Evolutionary conservation across 1,140 invertebrate species (phyloP), one percentile per base, ranked within the genome.

Genomic region (Drosophila bocki): DNA sequence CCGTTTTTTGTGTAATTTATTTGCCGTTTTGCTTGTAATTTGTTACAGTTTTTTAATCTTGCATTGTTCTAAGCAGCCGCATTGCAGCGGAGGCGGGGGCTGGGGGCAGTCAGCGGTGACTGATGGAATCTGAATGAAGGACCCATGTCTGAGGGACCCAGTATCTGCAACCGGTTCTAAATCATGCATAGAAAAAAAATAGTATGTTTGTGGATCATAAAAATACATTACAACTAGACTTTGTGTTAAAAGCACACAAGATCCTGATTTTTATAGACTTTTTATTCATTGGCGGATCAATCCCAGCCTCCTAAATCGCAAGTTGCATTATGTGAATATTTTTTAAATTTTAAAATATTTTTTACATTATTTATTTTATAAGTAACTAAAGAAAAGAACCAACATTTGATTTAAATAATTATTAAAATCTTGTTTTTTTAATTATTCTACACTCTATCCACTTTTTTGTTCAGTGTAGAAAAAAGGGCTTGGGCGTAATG

Each of bases 11-110:
- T 84, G 77, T 90, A 88, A 90, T 88, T 88, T 84, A 84, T 84
- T 88, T 88, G 84, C 85, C 85, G 84, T 81, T 88, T 90, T 84
- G 85, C 85, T 90, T 88, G 80, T 88, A 87, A 87, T 88, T 87
- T 87, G 83, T 87, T 88, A 87, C 83, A 87, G 84, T 82, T 88
- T 87, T 87, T 87, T 87, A 87, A 87, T 87, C 84, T 87, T 75
- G 83, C 83, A 87, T 87, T 87, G 83, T 87, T 87, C 84, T 80
- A 83, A 87, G 83, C 83, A 84, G 72, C 51, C 47, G 51, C 44
- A 44, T 51, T 39, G 65, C 22, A 48, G 67, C 48, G 65, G 22
- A 2, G 22, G 22, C 22, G 22, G 75, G 68, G 63, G 33, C 57
- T 22, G 78, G 65, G 67, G 75, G 80, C 64, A 39, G 69, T 42